Evolutionary conservation across 2,888 invertebrate species (phyloP).

Genomic region (Drosophila formosana): DNA sequence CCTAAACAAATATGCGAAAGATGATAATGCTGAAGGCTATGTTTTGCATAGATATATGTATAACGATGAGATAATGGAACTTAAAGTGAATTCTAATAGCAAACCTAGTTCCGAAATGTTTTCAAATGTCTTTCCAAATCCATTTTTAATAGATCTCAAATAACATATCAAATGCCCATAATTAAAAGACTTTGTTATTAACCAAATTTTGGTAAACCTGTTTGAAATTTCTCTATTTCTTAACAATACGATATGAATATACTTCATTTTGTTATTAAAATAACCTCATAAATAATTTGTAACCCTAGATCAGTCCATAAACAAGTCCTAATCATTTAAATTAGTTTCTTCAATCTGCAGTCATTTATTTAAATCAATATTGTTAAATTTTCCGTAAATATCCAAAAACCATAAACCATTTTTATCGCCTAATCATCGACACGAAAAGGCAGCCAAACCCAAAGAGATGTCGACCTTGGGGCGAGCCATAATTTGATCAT

Average conservation of each 20-base stretch:
- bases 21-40: slow-evolving; percentile 24
- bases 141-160: not conserved
- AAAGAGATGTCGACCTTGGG: slow-evolving; percentile 45
- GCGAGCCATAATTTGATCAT: slow-evolving; percentile 47
- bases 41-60: slow-evolving; percentile 9
- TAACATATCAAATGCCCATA: not conserved
- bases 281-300: slow-evolving; percentile 16
- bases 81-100: not conserved
- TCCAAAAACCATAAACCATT: slow-evolving; percentile 35
- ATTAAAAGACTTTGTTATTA: slow-evolving; percentile 4
- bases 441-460: slow-evolving; percentile 25
- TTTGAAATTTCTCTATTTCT: slow-evolving; percentile 10
- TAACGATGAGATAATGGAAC: slow-evolving; percentile 5
- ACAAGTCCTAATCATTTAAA: slow-evolving; percentile 3
- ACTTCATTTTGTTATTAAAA: slow-evolving; percentile 14
- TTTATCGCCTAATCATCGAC: slow-evolving; percentile 42
- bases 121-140: not conserved
- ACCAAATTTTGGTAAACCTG: not conserved
- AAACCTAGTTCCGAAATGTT: not conserved
- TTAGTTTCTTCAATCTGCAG: slow-evolving; percentile 9
- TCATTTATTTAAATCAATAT: slow-evolving; percentile 53
- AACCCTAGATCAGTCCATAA: slow-evolving; percentile 1
- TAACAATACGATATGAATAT: slow-evolving; percentile 24
- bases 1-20: slow-evolving; percentile 44
- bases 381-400: slow-evolving; percentile 29